Evolutionary conservation across 2,888 invertebrate species (phyloP).

Genomic region (Aspidapion aeneum): DNA sequence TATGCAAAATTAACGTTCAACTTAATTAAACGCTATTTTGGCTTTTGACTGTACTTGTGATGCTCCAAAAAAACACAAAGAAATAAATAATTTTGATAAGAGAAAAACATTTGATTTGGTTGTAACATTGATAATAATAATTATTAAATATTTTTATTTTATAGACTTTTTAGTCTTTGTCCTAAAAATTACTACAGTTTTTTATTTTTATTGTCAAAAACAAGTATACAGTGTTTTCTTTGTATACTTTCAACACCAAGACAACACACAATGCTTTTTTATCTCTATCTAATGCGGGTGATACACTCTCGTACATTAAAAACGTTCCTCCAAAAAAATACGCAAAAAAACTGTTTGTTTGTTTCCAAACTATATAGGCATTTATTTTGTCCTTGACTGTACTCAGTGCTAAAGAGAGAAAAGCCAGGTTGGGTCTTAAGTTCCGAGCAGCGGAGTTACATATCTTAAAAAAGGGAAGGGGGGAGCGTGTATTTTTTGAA

Average conservation of each 20-base stretch:
- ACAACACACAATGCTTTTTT: not conserved
- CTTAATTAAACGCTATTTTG: not conserved
- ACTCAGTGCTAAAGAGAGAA: too few species aligned
- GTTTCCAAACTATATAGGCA: not conserved
- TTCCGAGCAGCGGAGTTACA: too few species aligned
- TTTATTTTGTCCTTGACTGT: too few species aligned
- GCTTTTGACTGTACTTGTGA: not conserved
- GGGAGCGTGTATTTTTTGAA: not conserved
- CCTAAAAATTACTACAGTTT: not conserved
- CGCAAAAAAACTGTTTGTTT: not conserved
- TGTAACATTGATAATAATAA: not conserved
- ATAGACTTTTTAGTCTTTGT: not conserved
- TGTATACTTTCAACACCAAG: too few species aligned
- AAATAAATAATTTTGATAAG: too few species aligned
- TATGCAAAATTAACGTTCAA: not conserved
- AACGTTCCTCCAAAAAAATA: not conserved
- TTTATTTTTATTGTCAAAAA: not conserved
- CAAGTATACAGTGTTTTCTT: not conserved
- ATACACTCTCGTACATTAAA: not conserved
- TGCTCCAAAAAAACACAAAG: too few species aligned
- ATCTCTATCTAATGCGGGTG: not conserved
- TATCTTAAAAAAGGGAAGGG: too few species aligned
- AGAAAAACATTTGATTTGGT: too few species aligned
- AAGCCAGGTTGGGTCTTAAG: too few species aligned
- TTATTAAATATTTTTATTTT: not conserved